A percentile compares a stretch with the other conserved stretches of the same genome.
These are phyloP conservation scores for Hafferia zeledoni DNA, from an alignment of 2,797 vertebrate species.

Conservation along the genomic window DNA sequence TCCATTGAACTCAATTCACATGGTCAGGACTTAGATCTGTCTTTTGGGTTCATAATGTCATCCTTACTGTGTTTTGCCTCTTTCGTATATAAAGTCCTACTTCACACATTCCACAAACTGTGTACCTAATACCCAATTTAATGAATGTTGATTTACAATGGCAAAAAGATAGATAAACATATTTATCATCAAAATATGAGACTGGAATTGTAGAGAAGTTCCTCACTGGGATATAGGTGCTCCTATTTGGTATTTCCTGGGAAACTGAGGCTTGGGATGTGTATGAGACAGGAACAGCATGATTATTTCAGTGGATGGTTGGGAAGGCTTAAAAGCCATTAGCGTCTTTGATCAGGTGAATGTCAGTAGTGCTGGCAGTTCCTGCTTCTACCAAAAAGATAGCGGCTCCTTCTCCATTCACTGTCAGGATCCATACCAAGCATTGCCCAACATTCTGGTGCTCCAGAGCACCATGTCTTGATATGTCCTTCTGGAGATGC, in stretches of 20 bases:
- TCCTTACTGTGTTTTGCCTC: neutral
- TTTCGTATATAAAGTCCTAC: neutral
- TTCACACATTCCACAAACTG: neutral
- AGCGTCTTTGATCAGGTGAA: neutral
- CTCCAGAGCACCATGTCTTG: neutral
- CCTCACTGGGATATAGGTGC: neutral
- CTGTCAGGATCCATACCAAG: neutral
- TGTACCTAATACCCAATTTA: neutral
- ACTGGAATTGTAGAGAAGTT: neutral
- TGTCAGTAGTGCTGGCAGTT: neutral
- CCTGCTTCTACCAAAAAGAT: neutral
- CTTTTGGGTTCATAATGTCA: neutral
- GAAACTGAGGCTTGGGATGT: neutral
- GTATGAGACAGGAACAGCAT: neutral
- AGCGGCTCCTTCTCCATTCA: neutral
- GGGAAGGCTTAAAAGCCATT: neutral
- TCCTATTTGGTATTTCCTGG: neutral
- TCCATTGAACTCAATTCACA: neutral
- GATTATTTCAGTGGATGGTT: neutral
- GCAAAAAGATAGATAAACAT: neutral
- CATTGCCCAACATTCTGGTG: rapidly evolving
- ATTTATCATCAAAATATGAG: neutral
- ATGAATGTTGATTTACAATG: neutral
- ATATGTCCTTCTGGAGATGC: neutral
- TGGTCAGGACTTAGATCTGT: neutral